Evolutionary conservation across 2,113 vertebrate species (phyloP).

Genomic region (Rhinolophus sinicus): DNA sequence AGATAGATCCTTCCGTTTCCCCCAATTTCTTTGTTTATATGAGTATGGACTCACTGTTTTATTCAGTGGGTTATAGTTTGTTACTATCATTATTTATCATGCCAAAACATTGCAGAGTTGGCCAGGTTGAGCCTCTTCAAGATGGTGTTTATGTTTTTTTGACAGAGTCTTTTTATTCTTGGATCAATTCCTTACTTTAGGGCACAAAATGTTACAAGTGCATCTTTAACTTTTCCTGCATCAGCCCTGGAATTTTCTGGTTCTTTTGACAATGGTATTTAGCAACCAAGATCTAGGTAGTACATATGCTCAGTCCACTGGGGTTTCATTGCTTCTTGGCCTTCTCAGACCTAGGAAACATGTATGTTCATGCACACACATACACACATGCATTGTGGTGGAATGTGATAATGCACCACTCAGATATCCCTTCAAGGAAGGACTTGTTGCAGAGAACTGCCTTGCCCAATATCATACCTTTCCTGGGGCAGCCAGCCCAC

Average conservation of each 20-base stretch:
- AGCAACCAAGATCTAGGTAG: neutral
- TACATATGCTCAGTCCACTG: neutral
- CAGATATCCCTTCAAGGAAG: neutral
- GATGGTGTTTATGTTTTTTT: neutral
- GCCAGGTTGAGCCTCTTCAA: neutral
- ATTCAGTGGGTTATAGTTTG: neutral
- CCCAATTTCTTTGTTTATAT: neutral
- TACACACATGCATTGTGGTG: neutral
- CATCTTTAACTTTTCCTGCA: neutral
- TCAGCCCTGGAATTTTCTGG: neutral
- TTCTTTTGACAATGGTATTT: constrained; percentile 35
- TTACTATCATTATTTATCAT: neutral
- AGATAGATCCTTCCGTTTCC: neutral
- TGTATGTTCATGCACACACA: too few relatives aligned
- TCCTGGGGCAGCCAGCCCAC: neutral
- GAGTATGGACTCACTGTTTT: neutral
- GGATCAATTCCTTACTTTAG: neutral
- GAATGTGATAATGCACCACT: neutral
- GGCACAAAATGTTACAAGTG: neutral
- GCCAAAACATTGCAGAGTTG: neutral
- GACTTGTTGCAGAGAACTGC: neutral
- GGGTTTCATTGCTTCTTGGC: neutral
- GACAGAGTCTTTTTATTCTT: neutral
- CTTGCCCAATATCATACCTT: neutral
- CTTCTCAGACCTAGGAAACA: neutral